These are phyloP conservation scores for Pseudachorutes palmiensis DNA, from an alignment of 1,140 invertebrate species.

Conservation along the genomic window DNA sequence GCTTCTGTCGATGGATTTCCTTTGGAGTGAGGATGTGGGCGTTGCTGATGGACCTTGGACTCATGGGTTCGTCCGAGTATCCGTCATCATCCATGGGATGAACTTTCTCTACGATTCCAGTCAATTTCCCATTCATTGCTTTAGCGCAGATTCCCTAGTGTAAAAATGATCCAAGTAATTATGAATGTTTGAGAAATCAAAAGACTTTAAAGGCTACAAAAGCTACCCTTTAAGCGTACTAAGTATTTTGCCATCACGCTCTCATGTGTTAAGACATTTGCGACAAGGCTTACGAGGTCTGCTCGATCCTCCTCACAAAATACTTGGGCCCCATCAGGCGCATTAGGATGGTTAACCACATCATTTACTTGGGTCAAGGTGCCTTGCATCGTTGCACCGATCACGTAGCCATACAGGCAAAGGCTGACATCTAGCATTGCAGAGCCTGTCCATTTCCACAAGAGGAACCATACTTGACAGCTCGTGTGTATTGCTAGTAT, in stretches of 20 bases:
- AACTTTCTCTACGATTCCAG: neutral
- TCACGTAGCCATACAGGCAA: constrained; percentile 17
- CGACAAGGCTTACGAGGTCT: neutral
- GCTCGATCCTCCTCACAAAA: neutral
- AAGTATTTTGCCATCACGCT: no score
- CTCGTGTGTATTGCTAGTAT: neutral
- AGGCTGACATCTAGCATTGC: constrained; percentile 8
- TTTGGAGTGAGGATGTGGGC: neutral
- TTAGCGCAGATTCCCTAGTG: neutral
- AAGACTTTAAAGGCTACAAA: no score
- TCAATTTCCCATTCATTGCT: neutral
- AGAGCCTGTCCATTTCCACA: constrained; percentile 22
- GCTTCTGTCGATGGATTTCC: neutral
- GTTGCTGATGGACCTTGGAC: neutral
- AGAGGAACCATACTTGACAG: constrained; percentile 11
- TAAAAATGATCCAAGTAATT: no score
- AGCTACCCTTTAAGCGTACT: no score
- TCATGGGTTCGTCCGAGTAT: neutral
- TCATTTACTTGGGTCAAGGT: neutral
- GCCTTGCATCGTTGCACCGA: neutral
- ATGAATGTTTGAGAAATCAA: no score
- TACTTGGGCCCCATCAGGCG: neutral
- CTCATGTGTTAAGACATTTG: no score
- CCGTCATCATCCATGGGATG: neutral
- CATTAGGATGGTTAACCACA: neutral